Evolutionary conservation across 2,888 invertebrate genomes (phyloP).

Genomic region (Drosophila birchii): DNA sequence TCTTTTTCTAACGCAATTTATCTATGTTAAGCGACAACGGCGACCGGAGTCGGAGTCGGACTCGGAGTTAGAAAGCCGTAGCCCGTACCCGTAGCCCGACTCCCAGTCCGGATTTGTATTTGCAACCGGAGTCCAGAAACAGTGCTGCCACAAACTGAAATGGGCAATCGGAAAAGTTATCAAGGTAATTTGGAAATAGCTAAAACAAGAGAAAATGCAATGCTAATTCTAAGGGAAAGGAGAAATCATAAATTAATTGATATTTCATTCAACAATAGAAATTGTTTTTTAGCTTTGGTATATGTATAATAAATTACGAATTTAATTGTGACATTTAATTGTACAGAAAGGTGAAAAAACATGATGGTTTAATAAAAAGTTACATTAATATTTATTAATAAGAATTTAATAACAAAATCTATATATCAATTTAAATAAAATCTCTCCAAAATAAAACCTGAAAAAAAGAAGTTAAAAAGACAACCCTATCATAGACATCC

Average conservation of each 20-base stretch:
- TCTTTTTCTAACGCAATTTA: constrained; percentile 81
- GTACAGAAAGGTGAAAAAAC: too few relatives aligned
- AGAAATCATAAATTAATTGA: neutral
- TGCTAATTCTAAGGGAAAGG: neutral
- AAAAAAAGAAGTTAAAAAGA: neutral
- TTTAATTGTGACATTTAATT: too few relatives aligned
- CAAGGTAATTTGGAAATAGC: neutral
- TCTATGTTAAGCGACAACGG: constrained; percentile 71
- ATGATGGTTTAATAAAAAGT: too few relatives aligned
- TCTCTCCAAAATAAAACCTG: neutral
- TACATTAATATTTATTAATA: too few relatives aligned
- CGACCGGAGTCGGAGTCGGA: constrained; percentile 37
- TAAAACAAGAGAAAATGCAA: neutral
- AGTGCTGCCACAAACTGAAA: constrained; percentile 6
- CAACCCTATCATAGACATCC: neutral
- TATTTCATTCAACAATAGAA: neutral
- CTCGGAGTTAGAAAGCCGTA: constrained; percentile 2
- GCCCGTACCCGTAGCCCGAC: constrained; percentile 9
- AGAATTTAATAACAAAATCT: too few relatives aligned
- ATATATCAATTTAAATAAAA: neutral
- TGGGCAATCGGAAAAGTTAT: neutral
- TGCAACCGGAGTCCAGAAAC: neutral
- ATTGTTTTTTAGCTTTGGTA: neutral
- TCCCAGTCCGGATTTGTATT: neutral
- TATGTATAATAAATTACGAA: neutral